Evolutionary conservation across 2,888 invertebrate species (phyloP).

Genomic region (Caenorhabditis imperialis): DNA sequence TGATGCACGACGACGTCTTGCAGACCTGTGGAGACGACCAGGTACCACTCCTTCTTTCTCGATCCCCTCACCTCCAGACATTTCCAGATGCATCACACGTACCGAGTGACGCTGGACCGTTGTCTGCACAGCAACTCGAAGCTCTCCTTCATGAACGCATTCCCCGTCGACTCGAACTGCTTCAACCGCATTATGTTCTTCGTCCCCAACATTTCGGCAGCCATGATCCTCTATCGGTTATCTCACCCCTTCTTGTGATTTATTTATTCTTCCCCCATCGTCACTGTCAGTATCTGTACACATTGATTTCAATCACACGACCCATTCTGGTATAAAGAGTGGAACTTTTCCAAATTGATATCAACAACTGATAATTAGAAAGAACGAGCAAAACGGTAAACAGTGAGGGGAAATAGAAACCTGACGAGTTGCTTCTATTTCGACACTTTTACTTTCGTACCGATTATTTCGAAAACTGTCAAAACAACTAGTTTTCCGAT

Average conservation of each 20-base stretch:
- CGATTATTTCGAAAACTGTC: no score
- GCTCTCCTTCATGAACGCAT: conserved; percentile 34
- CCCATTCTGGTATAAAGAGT: no score
- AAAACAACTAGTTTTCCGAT: no score
- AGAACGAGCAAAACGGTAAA: no score
- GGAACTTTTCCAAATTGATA: no score
- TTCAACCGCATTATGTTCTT: conserved; percentile 47
- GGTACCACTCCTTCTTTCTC: background rate
- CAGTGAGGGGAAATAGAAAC: no score
- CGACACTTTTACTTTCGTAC: no score
- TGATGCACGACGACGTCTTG: conserved; percentile 55
- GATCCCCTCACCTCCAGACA: background rate
- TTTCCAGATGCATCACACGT: conserved; percentile 51
- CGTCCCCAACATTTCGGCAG: conserved; percentile 42
- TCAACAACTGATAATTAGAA: no score
- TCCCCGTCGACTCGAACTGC: conserved; percentile 38
- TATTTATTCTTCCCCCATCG: conserved; percentile 2
- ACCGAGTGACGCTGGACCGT: conserved; percentile 48
- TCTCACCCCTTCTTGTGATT: conserved; percentile 38
- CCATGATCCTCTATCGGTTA: conserved; percentile 50
- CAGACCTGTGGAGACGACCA: conserved; percentile 53
- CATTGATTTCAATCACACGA: background rate
- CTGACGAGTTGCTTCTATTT: no score
- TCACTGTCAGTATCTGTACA: background rate
- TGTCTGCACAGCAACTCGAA: conserved; percentile 43